phyloP scores from a whole-genome alignment of 2,888 invertebrate species.

The Watsonalla binaria region DNA sequence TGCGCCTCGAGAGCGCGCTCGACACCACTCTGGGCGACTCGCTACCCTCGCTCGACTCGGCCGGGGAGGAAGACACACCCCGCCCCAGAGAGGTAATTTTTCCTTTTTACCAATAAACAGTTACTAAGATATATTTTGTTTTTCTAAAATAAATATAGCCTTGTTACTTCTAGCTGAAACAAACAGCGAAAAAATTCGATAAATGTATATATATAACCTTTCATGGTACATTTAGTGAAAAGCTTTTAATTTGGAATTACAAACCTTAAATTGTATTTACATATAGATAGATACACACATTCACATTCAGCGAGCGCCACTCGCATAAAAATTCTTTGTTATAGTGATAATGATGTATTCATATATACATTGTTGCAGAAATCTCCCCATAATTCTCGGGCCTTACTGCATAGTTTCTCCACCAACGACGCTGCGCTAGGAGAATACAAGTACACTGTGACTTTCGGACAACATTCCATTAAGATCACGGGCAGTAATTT shows the following conservation, averaged over 20 bases:
- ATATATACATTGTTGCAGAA: constrained; percentile 42
- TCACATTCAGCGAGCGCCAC: no score
- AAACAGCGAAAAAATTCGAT: no score
- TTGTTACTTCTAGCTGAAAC: no score
- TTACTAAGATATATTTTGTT: not conserved
- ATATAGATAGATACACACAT: no score
- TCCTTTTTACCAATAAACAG: not conserved
- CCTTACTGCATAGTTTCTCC: constrained; percentile 87
- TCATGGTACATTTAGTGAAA: no score
- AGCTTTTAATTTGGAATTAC: no score
- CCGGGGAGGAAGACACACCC: constrained; percentile 71
- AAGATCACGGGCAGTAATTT: constrained; percentile 92
- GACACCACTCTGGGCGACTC: constrained; percentile 81
- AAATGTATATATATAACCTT: no score
- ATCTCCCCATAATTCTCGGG: constrained; percentile 78
- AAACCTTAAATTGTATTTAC: no score
- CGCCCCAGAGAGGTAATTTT: constrained; percentile 33
- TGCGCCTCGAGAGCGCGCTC: constrained; percentile 80
- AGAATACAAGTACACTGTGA: constrained; percentile 93
- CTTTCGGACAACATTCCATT: constrained; percentile 88
- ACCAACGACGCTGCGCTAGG: constrained; percentile 90
- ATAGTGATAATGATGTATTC: no score
- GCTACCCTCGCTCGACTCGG: constrained; percentile 88
- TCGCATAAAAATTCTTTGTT: no score
- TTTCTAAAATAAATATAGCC: no score